Percentiles rank a stretch among this genome's conserved stretches.
Conservation (phyloP, 2,888 invertebrate genomes). For the Megalurothrips usitatus region DNA sequence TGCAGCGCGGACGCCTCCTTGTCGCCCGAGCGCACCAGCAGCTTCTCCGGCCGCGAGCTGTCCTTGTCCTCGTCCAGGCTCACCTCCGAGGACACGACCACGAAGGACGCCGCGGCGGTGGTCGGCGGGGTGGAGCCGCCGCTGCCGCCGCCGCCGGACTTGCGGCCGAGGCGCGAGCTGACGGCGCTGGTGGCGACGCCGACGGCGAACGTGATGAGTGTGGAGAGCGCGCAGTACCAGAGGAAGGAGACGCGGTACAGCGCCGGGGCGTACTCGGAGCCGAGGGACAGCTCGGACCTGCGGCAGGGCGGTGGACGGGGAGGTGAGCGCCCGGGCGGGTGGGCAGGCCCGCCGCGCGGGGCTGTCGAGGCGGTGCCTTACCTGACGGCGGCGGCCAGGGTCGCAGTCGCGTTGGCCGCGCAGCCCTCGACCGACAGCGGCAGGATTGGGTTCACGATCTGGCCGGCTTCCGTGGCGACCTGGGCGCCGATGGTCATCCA, state of each 20-base stretch:
- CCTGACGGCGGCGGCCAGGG: too few species aligned
- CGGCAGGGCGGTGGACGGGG: not conserved
- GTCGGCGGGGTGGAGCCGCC: not conserved
- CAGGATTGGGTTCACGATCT: conserved; percentile 37
- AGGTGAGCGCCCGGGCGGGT: not conserved
- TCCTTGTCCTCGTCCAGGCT: conserved; percentile 11
- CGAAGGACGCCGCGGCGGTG: not conserved
- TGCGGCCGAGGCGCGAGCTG: not conserved
- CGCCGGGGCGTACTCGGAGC: conserved; percentile 38
- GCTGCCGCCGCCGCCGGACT: not conserved
- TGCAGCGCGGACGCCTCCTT: not conserved
- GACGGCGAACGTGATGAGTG: conserved; percentile 40
- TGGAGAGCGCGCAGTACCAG: conserved; percentile 44
- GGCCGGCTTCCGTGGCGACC: conserved; percentile 39
- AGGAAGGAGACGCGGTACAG: conserved; percentile 43
- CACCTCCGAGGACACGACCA: not conserved
- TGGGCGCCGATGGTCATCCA: conserved; percentile 42
- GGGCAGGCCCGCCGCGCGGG: not conserved
- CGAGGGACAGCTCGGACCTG: conserved; percentile 27
- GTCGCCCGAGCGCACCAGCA: not conserved
- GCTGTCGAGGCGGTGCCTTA: not conserved
- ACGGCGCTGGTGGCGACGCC: conserved; percentile 40
- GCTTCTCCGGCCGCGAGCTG: not conserved
- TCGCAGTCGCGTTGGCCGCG: conserved; percentile 28
- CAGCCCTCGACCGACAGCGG: conserved; percentile 36